Conservation (phyloP, 2,113 vertebrate genomes). For the Psilopogon haemacephalus region DNA sequence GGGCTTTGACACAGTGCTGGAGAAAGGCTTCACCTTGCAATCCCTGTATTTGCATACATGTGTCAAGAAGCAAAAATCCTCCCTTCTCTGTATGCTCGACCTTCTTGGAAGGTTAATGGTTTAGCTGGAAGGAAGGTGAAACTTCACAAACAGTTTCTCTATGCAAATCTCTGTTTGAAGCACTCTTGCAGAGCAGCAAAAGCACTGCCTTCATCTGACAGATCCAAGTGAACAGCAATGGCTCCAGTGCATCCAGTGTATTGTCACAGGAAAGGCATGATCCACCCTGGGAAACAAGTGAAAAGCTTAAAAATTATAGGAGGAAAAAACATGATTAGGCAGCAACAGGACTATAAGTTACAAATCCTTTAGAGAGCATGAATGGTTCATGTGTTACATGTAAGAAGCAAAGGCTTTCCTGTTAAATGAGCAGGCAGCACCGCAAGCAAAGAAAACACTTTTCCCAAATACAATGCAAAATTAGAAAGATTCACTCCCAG, state of each 20-base stretch:
- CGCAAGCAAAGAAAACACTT: not conserved
- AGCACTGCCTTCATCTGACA: not conserved
- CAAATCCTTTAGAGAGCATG: not conserved
- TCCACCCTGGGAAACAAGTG: not conserved
- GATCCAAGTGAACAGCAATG: not conserved
- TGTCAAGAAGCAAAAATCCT: not conserved
- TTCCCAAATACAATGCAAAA: not conserved
- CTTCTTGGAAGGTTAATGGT: conserved; percentile 1
- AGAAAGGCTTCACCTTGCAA: not conserved
- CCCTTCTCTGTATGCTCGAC: not conserved
- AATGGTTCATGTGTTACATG: not conserved
- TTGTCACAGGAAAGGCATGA: not conserved
- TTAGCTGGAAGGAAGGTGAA: not conserved
- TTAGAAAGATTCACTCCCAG: not conserved
- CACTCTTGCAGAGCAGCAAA: not conserved
- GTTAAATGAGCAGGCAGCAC: not conserved
- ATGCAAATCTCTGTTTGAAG: not conserved
- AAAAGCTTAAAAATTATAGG: not conserved
- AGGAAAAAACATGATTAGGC: not conserved
- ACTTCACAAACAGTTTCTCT: not conserved
- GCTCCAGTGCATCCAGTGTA: not conserved
- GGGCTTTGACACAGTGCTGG: not conserved
- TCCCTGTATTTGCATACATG: not conserved
- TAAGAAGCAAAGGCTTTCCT: not conserved
- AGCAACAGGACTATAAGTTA: not conserved